Conservation (phyloP, 2,888 invertebrate species). For the Marronus borbonicus region DNA sequence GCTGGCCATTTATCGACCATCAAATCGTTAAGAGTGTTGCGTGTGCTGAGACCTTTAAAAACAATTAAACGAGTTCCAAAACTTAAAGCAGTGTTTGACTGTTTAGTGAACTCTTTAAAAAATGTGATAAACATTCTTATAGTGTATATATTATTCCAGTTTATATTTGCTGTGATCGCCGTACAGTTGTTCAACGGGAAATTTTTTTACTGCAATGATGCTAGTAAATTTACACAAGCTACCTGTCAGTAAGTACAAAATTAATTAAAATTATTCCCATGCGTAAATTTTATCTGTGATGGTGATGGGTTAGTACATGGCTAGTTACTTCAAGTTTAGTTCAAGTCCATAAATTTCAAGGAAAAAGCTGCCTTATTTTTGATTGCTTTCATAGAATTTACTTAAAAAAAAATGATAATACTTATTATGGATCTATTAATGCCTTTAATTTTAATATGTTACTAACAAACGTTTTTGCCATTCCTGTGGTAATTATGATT, state of each 20-base stretch:
- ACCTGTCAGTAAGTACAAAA: conserved; percentile 94
- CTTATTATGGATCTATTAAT: no score
- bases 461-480: no score
- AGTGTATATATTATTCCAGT: conserved; percentile 99
- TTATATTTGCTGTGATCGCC: conserved; percentile 99
- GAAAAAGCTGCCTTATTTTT: no score
- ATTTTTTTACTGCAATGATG: conserved; percentile 99
- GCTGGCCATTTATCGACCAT: conserved; percentile 98
- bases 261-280: not conserved
- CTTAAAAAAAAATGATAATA: no score
- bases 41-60: conserved; percentile 99
- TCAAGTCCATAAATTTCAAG: no score
- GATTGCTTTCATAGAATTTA: no score
- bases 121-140: conserved; percentile 99
- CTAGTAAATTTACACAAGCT: conserved; percentile 93
- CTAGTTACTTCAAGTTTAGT: no score
- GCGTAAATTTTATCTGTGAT: not conserved
- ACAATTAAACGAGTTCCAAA: conserved; percentile 99
- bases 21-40: conserved; percentile 98
- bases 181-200: conserved; percentile 99
- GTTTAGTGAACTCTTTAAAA: conserved; percentile 99
- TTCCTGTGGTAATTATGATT: no score
- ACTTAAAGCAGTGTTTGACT: conserved; percentile 99
- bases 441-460: no score
- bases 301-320: no score